Percentiles rank a stretch among this genome's conserved stretches.
Evolutionary conservation across 1,140 invertebrate genomes (phyloP).

Genomic region (Drosophila watanabei): DNA sequence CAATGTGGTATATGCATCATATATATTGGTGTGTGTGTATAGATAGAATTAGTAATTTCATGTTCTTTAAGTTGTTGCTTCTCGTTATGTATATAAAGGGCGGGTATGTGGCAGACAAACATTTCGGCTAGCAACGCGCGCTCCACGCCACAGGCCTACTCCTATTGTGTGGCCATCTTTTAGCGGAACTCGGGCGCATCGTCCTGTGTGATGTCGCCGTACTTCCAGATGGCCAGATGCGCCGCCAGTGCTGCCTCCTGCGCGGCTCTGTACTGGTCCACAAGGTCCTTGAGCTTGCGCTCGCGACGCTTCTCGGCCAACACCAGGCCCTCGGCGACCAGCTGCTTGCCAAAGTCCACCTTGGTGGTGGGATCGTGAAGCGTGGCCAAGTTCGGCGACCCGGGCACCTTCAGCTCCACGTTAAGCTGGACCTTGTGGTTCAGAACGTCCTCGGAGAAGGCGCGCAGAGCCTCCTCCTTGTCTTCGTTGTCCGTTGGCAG

Average conservation of each 20-base stretch:
- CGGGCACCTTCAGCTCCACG: conserved; percentile 88
- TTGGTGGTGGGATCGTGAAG: conserved; percentile 91
- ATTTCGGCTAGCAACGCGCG: conserved; percentile 74
- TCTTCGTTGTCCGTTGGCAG: conserved; percentile 95
- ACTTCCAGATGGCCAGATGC: conserved; percentile 96
- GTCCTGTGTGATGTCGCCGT: conserved; percentile 98
- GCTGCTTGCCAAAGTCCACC: conserved; percentile 93
- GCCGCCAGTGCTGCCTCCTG: conserved; percentile 94
- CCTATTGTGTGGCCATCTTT: conserved; percentile 50
- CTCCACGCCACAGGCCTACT: conserved; percentile 70
- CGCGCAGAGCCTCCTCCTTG: conserved; percentile 90
- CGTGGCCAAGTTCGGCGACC: conserved; percentile 89
- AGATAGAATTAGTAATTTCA: conserved; percentile 83
- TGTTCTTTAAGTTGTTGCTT: conserved; percentile 79
- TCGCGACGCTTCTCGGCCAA: conserved; percentile 93
- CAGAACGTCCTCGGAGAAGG: conserved; percentile 89
- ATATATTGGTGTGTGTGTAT: conserved; percentile 70
- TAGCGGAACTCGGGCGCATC: conserved; percentile 87
- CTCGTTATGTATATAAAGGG: conserved; percentile 83
- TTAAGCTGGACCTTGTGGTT: conserved; percentile 91
- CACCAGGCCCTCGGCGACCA: conserved; percentile 95
- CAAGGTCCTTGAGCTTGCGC: conserved; percentile 92
- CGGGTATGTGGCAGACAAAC: conserved; percentile 86
- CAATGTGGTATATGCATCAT: conserved; percentile 71
- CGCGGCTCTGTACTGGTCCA: conserved; percentile 93